phyloP scores from a whole-genome alignment of 30 jellyfish, hydroid and myxozoan species.

The Cassiopea xamachana region DNA sequence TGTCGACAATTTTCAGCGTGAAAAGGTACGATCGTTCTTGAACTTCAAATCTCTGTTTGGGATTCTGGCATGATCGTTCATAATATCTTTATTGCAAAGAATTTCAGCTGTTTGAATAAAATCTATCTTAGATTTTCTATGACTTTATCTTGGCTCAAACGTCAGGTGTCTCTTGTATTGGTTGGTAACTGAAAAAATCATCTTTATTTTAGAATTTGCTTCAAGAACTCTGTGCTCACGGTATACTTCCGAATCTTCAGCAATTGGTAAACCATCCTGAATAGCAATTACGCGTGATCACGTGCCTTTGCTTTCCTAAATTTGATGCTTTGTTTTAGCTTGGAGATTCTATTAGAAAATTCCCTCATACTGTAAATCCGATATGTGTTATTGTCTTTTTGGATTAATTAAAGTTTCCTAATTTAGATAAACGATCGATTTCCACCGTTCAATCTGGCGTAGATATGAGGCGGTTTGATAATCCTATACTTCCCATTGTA shows the following conservation, averaged over 20 bases:
- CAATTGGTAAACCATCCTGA: conserved; percentile 74
- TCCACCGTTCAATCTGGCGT: no score
- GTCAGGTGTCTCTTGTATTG: not conserved
- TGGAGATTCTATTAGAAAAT: no score
- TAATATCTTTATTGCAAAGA: no score
- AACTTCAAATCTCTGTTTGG: no score
- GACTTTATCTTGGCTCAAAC: not conserved
- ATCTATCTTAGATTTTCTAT: not conserved
- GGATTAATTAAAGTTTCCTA: no score
- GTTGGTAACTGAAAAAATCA: not conserved
- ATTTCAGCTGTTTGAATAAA: not conserved
- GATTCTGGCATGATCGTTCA: no score
- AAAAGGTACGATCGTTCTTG: conserved; percentile 45
- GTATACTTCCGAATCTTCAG: conserved; percentile 79
- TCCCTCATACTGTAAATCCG: no score
- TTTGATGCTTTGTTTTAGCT: no score
- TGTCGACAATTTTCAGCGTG: conserved; percentile 92
- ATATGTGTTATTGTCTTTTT: no score
- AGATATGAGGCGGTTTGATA: no score
- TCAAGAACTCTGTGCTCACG: conserved; percentile 89
- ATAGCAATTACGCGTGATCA: not conserved
- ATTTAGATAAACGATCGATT: no score
- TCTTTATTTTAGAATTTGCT: conserved; percentile 48
- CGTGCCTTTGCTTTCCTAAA: not conserved
- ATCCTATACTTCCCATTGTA: not conserved